These are phyloP conservation scores for Dromococcyx pavoninus DNA, from an alignment of 2,797 vertebrate species.

Conservation along the genomic window DNA sequence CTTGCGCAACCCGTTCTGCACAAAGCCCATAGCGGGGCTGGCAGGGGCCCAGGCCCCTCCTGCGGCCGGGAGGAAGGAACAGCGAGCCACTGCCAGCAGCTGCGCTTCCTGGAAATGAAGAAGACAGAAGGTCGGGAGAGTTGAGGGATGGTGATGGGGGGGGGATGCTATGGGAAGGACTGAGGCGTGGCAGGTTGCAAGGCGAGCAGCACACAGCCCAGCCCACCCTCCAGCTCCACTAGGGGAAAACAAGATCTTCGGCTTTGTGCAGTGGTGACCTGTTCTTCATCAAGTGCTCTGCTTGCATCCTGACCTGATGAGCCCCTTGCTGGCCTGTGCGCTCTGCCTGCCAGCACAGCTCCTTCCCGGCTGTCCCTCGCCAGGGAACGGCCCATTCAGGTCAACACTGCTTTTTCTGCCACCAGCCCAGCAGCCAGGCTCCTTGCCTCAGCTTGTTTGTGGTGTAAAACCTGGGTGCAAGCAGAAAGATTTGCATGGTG, in stretches of 20 bases:
- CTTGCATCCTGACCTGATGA: fast-evolving
- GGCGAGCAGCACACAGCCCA: neutral
- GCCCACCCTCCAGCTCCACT: neutral
- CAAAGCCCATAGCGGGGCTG: neutral
- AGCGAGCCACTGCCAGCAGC: constrained; percentile 51
- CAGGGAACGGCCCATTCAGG: fast-evolving
- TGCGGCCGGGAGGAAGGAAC: constrained; percentile 44
- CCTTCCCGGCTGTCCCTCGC: fast-evolving
- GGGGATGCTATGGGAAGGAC: neutral
- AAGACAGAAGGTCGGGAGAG: constrained; percentile 54
- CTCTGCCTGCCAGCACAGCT: fast-evolving
- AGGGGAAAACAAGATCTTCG: neutral
- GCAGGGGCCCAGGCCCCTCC: constrained; percentile 24
- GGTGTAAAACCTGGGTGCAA: neutral
- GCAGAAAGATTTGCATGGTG: neutral
- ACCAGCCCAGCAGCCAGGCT: neutral
- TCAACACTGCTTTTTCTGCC: neutral
- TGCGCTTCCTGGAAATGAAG: constrained; percentile 62
- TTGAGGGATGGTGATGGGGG: neutral
- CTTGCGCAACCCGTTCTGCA: constrained; percentile 26
- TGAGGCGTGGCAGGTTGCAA: neutral
- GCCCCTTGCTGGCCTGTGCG: fast-evolving
- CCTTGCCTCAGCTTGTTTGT: neutral
- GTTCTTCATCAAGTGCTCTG: neutral
- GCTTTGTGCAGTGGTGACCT: neutral